phyloP scores from a whole-genome alignment of 2,797 vertebrate species.

The Danio choprae region DNA sequence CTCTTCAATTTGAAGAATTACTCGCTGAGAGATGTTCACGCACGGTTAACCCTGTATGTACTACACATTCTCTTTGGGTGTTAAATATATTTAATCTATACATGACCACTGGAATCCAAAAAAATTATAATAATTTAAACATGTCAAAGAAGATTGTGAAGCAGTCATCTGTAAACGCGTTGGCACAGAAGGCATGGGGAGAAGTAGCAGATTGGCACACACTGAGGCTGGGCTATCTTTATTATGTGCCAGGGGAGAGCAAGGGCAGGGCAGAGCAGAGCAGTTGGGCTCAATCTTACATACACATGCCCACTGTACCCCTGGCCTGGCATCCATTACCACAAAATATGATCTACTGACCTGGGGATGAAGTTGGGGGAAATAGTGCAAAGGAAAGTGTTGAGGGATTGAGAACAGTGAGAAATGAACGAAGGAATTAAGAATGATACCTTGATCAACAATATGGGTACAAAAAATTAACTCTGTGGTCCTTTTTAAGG shows the following conservation, averaged over 20 bases:
- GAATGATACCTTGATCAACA: neutral
- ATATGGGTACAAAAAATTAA: neutral
- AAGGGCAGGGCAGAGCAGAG: conserved; percentile 45
- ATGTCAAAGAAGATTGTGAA: conserved; percentile 31
- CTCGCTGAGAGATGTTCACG: conserved; percentile 28
- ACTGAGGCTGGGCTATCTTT: conserved; percentile 56
- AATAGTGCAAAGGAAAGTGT: conserved; percentile 1
- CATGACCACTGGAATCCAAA: conserved; percentile 22
- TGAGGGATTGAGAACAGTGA: neutral
- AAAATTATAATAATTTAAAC: conserved; percentile 5
- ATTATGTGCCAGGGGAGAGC: conserved; percentile 54
- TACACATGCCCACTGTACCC: conserved; percentile 47
- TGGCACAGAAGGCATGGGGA: conserved; percentile 47
- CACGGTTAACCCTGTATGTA: conserved; percentile 20
- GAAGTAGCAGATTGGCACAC: conserved; percentile 61
- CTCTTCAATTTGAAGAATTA: conserved; percentile 52
- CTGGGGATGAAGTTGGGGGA: conserved; percentile 6
- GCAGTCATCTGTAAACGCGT: conserved; percentile 35
- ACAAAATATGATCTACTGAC: conserved; percentile 47
- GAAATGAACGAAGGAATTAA: neutral
- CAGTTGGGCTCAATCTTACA: conserved; percentile 45
- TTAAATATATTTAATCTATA: conserved; percentile 6
- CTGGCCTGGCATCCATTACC: conserved; percentile 45
- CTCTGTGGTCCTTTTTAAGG: neutral
- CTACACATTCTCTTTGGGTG: neutral